Conservation (phyloP, 30 jellyfish, hydroid and myxozoan genomes). For the Aurelia coerulea region DNA sequence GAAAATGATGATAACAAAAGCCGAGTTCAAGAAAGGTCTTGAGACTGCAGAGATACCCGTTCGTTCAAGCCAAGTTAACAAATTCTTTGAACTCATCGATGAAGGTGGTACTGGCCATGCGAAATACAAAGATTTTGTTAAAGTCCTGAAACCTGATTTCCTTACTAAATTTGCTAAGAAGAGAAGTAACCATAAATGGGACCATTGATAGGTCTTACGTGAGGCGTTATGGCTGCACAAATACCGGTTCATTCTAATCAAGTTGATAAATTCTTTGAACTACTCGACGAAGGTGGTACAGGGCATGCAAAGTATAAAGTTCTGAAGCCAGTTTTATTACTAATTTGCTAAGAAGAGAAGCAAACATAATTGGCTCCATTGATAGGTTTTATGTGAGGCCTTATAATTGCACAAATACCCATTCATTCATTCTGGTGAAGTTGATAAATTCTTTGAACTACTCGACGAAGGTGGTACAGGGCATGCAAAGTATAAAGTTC, state of each 20-base stretch:
- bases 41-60: slow-evolving; percentile 57
- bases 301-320: no score
- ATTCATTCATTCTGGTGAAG: slow-evolving; percentile 8
- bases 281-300: no score
- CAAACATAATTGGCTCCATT: no score
- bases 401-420: slow-evolving; percentile 55
- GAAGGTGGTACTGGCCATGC: slow-evolving; percentile 51
- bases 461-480: slow-evolving; percentile 27
- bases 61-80: slow-evolving; percentile 38
- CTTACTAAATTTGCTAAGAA: slow-evolving; percentile 48
- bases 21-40: slow-evolving; percentile 51
- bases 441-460: slow-evolving; percentile 45
- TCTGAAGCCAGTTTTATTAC: no score
- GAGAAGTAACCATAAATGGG: slow-evolving; percentile 48
- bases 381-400: background rate
- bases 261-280: no score
- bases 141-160: slow-evolving; percentile 30
- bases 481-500: no score
- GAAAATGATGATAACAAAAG: slow-evolving; percentile 30
- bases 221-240: background rate
- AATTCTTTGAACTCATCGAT: slow-evolving; percentile 50
- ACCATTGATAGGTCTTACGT: slow-evolving; percentile 11
- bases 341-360: no score
- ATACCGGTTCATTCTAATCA: background rate
- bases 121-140: slow-evolving; percentile 56